Conservation (phyloP, 2,888 invertebrate species). For the Blera fallax region DNA sequence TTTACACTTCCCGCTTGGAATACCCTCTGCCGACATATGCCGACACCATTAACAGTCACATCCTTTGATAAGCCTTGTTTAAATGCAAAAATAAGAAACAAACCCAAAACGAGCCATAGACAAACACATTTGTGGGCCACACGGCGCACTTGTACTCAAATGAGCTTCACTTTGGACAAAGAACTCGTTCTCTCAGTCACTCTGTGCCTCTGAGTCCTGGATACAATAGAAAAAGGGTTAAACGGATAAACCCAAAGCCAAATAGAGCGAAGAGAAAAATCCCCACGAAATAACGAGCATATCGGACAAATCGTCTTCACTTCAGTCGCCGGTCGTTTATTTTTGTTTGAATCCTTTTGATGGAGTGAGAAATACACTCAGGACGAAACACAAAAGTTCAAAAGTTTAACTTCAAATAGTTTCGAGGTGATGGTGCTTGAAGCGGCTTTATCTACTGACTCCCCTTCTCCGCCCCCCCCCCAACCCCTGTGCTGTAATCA, state of each 20-base stretch:
- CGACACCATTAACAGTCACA: conserved; percentile 7
- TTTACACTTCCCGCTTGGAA: not conserved
- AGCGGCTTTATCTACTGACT: conserved; percentile 37
- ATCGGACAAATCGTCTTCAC: conserved; percentile 68
- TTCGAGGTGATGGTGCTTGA: conserved; percentile 57
- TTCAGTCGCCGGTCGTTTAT: not conserved
- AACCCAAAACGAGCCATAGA: conserved; percentile 34
- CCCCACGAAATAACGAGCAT: conserved; percentile 16
- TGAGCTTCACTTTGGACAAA: conserved; percentile 38
- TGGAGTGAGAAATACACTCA: not conserved
- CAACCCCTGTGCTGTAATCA: conserved; percentile 23
- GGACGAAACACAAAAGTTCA: conserved; percentile 63
- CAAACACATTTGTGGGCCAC: conserved; percentile 45
- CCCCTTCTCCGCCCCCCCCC: not conserved
- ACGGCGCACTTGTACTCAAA: conserved; percentile 16
- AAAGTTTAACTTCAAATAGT: conserved; percentile 71
- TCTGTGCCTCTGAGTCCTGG: not conserved
- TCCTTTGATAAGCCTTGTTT: conserved; percentile 42
- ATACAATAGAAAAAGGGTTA: conserved; percentile 50
- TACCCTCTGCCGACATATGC: not conserved
- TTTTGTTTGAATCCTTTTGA: conserved; percentile 13
- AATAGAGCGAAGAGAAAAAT: conserved; percentile 40
- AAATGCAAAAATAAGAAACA: conserved; percentile 36
- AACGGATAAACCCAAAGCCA: conserved; percentile 62
- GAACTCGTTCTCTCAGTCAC: not conserved